phyloP scores from a whole-genome alignment of 2,888 invertebrate species.

The Chrysotoxum bicinctum region DNA sequence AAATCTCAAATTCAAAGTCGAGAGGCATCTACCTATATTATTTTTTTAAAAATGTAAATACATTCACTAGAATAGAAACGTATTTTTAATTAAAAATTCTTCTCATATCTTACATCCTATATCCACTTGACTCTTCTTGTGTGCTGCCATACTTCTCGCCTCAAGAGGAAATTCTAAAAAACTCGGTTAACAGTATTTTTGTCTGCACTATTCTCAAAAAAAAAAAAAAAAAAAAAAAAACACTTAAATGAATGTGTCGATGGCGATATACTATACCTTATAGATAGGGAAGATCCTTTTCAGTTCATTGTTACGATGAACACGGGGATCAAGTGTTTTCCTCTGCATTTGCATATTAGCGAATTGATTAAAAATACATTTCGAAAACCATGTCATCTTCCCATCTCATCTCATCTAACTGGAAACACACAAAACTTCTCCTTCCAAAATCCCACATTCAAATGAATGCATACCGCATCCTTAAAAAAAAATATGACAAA shows the following conservation, averaged over 20 bases:
- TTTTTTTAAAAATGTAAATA: background rate
- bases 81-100: slow-evolving; percentile 8
- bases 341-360: slow-evolving; percentile 62
- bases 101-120: background rate
- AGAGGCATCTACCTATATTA: too few relatives aligned
- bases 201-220: slow-evolving; percentile 18
- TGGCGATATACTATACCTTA: background rate
- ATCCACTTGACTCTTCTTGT: slow-evolving; percentile 10
- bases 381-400: slow-evolving; percentile 65
- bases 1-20: background rate
- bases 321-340: slow-evolving; percentile 47
- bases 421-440: background rate
- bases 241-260: slow-evolving; percentile 20
- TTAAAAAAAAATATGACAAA: slow-evolving; percentile 19
- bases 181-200: slow-evolving; percentile 62
- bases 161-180: slow-evolving; percentile 4
- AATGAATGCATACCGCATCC: slow-evolving; percentile 57
- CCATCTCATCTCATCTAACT: background rate
- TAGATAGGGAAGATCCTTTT: slow-evolving; percentile 41
- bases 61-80: background rate
- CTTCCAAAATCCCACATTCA: slow-evolving; percentile 12
- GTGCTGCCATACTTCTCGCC: background rate
- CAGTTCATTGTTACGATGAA: slow-evolving; percentile 67
- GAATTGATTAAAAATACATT: slow-evolving; percentile 64
- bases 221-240: background rate